A percentile compares a stretch with the other conserved stretches of the same genome.
phyloP scores from a whole-genome alignment of 2,113 vertebrate species.

The Mirounga angustirostris region DNA sequence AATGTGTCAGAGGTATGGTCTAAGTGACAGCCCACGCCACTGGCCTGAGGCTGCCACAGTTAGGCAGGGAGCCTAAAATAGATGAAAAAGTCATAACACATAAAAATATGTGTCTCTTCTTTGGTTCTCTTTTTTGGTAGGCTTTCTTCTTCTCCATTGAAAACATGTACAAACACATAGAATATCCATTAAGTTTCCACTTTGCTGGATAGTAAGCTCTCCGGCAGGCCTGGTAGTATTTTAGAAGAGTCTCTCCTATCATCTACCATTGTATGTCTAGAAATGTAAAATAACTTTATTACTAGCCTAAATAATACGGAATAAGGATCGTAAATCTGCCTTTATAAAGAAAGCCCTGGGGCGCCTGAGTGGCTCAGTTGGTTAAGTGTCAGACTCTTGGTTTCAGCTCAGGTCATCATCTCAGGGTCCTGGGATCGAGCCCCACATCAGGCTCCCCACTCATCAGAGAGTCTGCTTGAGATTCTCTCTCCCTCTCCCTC shows the following conservation, averaged over 20 bases:
- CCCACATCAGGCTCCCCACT: too few relatives aligned
- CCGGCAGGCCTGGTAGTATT: not conserved
- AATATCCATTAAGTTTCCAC: not conserved
- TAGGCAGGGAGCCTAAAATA: not conserved
- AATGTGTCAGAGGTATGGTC: not conserved
- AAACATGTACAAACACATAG: not conserved
- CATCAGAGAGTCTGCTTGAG: too few relatives aligned
- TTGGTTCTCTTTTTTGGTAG: not conserved
- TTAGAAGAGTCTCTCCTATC: not conserved
- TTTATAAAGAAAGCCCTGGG: not conserved
- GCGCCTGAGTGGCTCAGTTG: too few relatives aligned
- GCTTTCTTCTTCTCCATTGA: conserved; percentile 12
- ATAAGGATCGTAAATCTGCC: not conserved
- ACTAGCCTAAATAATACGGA: not conserved
- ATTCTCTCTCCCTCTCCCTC: too few relatives aligned
- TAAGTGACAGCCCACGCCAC: not conserved
- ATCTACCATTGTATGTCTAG: not conserved
- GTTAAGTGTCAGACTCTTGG: too few relatives aligned
- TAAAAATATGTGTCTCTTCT: not conserved
- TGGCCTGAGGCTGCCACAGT: not conserved
- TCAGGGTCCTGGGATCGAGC: too few relatives aligned
- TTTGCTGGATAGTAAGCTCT: not conserved
- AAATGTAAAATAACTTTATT: not conserved
- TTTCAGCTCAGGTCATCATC: too few relatives aligned
- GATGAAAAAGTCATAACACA: not conserved